Evolutionary conservation across 1,140 invertebrate species (phyloP), one percentile per base, ranked within the genome.

Genomic region (Acromyrmex heyeri): DNA sequence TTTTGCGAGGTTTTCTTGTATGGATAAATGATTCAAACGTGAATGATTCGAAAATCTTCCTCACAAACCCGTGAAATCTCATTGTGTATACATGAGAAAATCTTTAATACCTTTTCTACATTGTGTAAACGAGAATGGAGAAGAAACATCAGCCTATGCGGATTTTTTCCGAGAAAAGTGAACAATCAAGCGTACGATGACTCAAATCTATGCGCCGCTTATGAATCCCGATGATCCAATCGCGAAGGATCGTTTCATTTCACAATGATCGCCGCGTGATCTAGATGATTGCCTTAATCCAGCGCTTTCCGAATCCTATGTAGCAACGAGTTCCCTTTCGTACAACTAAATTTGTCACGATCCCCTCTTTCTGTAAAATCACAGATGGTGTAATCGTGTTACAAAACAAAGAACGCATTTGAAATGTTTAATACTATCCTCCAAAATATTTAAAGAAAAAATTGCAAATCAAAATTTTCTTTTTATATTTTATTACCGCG

Each of bases 141-240:
- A 34, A 57, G 7, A 69, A 75, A 86, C 27, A 48, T 55, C 67
- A 24, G 72, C n/a, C 12, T 18, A 14, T 18, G n/a, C 59, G 27
- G 27, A 55, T 72, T 44, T 87, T 85, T 48, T 21, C 62, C 62
- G 18, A 48, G 44, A 18, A 81, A 87, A 88, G 55, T 53, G 77
- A 87, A 87, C 77, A 87, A 72, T 87, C 18, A 8, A 12, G 16
- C n/a, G 21, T 21, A 34, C 5, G 72, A 73, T 67, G 79, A 87
- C 30, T 89, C 88, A 73, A 79, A 44, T 21, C 2, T 27, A n/a
- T n/a, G 53, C n/a, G 67, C n/a, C 14, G 48, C 53, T 50, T 44
- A n/a, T 55, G 27, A 64, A 70, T 38, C 48, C 30, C 24, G 59
- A 72, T 27, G 65, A 57, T 50, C 14, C 70, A 44, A 57, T 21